These are phyloP conservation scores for Noctua janthina DNA, from an alignment of 2,888 invertebrate genomes.

Conservation along the genomic window DNA sequence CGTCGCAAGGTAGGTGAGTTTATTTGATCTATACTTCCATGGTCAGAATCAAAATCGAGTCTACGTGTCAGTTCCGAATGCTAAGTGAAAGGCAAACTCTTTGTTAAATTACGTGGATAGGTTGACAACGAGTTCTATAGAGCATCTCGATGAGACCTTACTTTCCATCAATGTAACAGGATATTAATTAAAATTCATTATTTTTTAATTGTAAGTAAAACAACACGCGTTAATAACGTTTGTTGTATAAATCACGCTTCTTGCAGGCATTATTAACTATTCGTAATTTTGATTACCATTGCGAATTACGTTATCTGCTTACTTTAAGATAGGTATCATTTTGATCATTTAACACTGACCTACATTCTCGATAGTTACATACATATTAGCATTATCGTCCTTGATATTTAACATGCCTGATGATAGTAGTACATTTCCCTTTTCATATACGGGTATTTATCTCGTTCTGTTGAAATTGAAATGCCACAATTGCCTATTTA, in stretches of 20 bases:
- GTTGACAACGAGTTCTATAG: slow-evolving; percentile 76
- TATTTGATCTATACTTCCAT: slow-evolving; percentile 72
- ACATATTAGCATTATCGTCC: slow-evolving; percentile 55
- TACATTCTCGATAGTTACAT: slow-evolving; percentile 59
- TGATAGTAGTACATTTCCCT: slow-evolving; percentile 50
- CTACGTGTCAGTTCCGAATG: slow-evolving; percentile 88
- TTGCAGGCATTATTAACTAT: slow-evolving; percentile 34
- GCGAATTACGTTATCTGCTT: slow-evolving; percentile 44
- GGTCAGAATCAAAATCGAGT: slow-evolving; percentile 81
- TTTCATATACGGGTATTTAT: slow-evolving; percentile 41
- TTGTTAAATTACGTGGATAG: slow-evolving; percentile 84
- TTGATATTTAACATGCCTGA: slow-evolving; percentile 66
- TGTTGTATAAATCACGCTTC: slow-evolving; percentile 43
- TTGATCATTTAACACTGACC: slow-evolving; percentile 61
- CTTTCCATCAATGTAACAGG: slow-evolving; percentile 54
- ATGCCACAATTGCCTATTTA: slow-evolving; percentile 8
- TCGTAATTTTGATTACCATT: slow-evolving; percentile 45
- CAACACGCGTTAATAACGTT: slow-evolving; percentile 35
- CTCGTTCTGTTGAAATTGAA: slow-evolving; percentile 1
- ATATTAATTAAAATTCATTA: slow-evolving; percentile 46
- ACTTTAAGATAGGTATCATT: slow-evolving; percentile 52
- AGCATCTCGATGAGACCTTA: slow-evolving; percentile 64
- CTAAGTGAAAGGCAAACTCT: slow-evolving; percentile 89
- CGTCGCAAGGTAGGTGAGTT: slow-evolving; percentile 80
- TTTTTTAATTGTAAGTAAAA: slow-evolving; percentile 35